Conservation (phyloP, 2,888 invertebrate species). For the Reticulitermes lucifugus region DNA sequence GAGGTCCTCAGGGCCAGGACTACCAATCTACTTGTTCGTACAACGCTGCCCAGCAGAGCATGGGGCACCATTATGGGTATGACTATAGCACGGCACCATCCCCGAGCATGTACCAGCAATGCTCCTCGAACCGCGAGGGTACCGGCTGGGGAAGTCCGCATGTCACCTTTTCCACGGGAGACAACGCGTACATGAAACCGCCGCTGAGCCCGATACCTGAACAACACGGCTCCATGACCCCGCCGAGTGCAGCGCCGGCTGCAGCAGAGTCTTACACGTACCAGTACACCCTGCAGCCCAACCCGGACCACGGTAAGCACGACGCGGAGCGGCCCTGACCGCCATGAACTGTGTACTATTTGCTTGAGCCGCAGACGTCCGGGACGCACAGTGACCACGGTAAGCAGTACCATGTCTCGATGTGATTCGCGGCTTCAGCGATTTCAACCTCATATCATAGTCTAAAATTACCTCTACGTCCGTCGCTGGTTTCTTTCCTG, state of each 20-base stretch:
- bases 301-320: constrained; percentile 62
- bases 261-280: constrained; percentile 59
- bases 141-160: constrained; percentile 35
- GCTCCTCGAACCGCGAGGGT: constrained; percentile 43
- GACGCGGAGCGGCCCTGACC: neutral
- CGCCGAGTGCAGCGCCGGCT: constrained; percentile 57
- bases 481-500: too few species aligned
- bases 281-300: constrained; percentile 60
- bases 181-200: constrained; percentile 52
- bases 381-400: too few species aligned
- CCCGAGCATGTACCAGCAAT: constrained; percentile 43
- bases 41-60: constrained; percentile 44
- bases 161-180: constrained; percentile 29
- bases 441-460: too few species aligned
- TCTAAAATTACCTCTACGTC: too few species aligned
- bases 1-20: constrained; percentile 52
- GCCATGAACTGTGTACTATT: neutral
- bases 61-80: constrained; percentile 50
- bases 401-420: too few species aligned
- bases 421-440: too few species aligned
- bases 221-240: constrained; percentile 59
- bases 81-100: constrained; percentile 42
- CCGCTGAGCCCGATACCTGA: constrained; percentile 63
- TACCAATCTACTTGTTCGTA: constrained; percentile 55
- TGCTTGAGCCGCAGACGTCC: too few species aligned